These are phyloP conservation scores for Hippocampus guttulatus DNA, from an alignment of 2,113 vertebrate species.

Conservation along the genomic window DNA sequence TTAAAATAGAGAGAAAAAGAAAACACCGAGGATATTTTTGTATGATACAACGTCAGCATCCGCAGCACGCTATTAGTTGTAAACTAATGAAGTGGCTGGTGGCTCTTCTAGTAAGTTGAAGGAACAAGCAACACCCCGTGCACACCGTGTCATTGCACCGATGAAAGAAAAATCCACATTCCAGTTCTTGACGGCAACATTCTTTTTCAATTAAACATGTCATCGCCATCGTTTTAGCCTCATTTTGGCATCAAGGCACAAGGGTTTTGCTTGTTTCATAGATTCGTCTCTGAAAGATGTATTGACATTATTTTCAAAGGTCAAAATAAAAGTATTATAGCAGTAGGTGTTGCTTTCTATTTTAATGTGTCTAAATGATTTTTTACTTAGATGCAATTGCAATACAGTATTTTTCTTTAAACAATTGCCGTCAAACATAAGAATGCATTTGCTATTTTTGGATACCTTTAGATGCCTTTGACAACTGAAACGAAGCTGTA, in stretches of 20 bases:
- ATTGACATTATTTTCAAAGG: constrained; percentile 40
- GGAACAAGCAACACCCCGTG: constrained; percentile 25
- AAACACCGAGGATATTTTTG: constrained; percentile 47
- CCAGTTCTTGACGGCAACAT: neutral
- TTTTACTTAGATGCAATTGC: constrained; percentile 25
- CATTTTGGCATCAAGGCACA: neutral
- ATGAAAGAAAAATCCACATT: neutral
- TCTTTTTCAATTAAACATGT: neutral
- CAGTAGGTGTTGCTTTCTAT: constrained; percentile 32
- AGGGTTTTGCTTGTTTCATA: constrained; percentile 28
- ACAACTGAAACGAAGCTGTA: constrained; percentile 22
- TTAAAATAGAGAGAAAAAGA: neutral
- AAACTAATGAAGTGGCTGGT: constrained; percentile 1
- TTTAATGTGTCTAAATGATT: constrained; percentile 28
- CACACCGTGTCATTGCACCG: constrained; percentile 1
- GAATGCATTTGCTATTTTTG: constrained; percentile 73
- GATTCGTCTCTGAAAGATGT: constrained; percentile 30
- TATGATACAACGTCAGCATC: constrained; percentile 35
- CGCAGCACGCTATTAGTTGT: constrained; percentile 25
- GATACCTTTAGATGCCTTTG: constrained; percentile 45
- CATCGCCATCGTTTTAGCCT: neutral
- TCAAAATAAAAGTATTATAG: constrained; percentile 35
- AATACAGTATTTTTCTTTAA: constrained; percentile 46
- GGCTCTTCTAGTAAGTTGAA: constrained; percentile 11
- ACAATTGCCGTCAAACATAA: constrained; percentile 71